Percentiles rank a stretch among this genome's conserved stretches.
Conservation (phyloP, 92 coral and sea anemone genomes). For the Siderastrea radians region DNA sequence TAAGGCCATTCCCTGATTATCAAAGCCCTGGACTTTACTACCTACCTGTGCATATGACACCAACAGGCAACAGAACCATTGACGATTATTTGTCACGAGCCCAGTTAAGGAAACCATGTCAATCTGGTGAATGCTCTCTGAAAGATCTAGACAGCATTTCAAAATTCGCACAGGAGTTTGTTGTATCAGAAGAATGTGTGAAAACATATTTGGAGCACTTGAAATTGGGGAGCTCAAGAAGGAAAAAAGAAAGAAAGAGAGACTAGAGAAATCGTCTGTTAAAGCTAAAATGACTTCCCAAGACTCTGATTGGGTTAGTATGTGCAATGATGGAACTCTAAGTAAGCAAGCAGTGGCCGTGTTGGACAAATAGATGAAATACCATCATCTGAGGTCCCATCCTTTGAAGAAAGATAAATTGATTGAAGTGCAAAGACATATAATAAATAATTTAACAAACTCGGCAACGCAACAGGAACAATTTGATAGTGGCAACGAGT, state of each 20-base stretch:
- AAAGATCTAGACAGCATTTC: conserved; percentile 38
- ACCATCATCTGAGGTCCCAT: conserved; percentile 27
- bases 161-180: conserved; percentile 25
- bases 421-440: conserved; percentile 48
- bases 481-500: not conserved
- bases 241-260: conserved; percentile 18
- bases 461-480: conserved; percentile 44
- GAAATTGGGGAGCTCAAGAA: conserved; percentile 39
- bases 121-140: conserved; percentile 46
- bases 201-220: conserved; percentile 37
- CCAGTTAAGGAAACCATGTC: conserved; percentile 37
- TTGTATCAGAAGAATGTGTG: conserved; percentile 24
- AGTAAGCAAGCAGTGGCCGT: conserved; percentile 55
- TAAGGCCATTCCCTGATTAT: no score
- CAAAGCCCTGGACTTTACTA: no score
- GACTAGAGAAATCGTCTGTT: conserved; percentile 17
- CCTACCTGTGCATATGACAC: no score
- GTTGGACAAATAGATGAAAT: conserved; percentile 40
- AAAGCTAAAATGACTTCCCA: conserved; percentile 46
- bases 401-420: conserved; percentile 43
- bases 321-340: conserved; percentile 61
- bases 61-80: no score
- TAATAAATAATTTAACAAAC: conserved; percentile 28
- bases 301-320: conserved; percentile 59
- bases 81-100: no score